These are phyloP conservation scores for Bombycilla garrulus DNA, from an alignment of 2,113 vertebrate species.

Conservation along the genomic window DNA sequence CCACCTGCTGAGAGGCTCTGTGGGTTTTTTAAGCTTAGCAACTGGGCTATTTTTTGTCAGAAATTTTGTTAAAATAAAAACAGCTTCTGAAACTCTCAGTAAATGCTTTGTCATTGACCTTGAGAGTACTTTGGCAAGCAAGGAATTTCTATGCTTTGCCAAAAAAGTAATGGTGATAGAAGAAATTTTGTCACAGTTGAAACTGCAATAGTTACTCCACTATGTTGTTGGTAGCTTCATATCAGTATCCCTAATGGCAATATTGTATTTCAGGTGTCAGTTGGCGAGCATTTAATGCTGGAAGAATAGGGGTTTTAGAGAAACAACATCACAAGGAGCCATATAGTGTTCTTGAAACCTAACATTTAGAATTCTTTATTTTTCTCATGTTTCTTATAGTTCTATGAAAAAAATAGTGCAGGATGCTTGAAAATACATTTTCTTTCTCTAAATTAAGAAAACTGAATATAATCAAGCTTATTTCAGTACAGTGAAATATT, in stretches of 20 bases:
- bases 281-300: background rate
- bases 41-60: background rate
- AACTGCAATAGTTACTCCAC: background rate
- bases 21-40: background rate
- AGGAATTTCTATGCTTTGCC: background rate
- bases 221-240: background rate
- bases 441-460: background rate
- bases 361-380: background rate
- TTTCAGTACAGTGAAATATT: background rate
- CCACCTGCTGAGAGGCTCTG: background rate
- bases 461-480: background rate
- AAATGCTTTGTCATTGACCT: conserved; percentile 32
- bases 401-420: background rate
- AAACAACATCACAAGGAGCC: background rate
- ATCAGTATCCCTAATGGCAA: background rate
- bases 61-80: conserved; percentile 21
- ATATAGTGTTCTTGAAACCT: background rate
- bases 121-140: conserved; percentile 21
- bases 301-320: background rate
- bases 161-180: conserved; percentile 15
- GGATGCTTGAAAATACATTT: background rate
- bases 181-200: conserved; percentile 13
- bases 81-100: background rate
- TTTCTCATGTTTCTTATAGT: background rate
- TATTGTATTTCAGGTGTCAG: background rate